phyloP scores from a whole-genome alignment of 2,113 vertebrate species.

The Cromileptes altivelis region DNA sequence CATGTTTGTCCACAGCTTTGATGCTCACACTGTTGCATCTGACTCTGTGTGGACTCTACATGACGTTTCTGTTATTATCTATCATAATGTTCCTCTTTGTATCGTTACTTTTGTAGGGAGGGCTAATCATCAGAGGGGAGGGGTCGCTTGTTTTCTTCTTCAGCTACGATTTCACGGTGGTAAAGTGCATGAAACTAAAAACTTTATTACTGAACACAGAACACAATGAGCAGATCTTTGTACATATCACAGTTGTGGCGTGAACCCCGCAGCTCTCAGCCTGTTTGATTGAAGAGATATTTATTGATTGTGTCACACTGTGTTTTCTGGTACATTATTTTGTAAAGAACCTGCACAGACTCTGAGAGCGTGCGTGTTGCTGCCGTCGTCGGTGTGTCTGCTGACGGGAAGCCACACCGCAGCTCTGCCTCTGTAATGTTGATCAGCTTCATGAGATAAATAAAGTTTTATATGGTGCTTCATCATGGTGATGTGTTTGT shows the following conservation, averaged over 20 bases:
- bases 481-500: not conserved
- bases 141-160: conserved; percentile 2
- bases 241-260: not conserved
- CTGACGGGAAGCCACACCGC: too few species aligned
- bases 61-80: conserved; percentile 12
- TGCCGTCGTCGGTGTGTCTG: too few species aligned
- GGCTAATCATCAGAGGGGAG: conserved; percentile 14
- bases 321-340: conserved; percentile 36
- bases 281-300: conserved; percentile 33
- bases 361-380: conserved; percentile 2
- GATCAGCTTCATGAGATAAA: conserved; percentile 28
- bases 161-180: not conserved
- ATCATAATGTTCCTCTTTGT: too few species aligned
- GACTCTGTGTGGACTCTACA: not conserved
- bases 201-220: conserved; percentile 1
- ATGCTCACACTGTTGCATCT: too few species aligned
- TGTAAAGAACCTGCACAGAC: not conserved
- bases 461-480: conserved; percentile 51
- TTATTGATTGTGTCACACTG: conserved; percentile 65
- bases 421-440: not conserved
- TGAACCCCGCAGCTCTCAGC: not conserved
- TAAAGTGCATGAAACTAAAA: not conserved
- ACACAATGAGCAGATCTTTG: conserved; percentile 10
- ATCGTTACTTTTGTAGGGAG: conserved; percentile 48
- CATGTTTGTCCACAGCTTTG: too few species aligned